phyloP scores from a whole-genome alignment of 2,888 invertebrate genomes.

The Microdon myrmicae region DNA sequence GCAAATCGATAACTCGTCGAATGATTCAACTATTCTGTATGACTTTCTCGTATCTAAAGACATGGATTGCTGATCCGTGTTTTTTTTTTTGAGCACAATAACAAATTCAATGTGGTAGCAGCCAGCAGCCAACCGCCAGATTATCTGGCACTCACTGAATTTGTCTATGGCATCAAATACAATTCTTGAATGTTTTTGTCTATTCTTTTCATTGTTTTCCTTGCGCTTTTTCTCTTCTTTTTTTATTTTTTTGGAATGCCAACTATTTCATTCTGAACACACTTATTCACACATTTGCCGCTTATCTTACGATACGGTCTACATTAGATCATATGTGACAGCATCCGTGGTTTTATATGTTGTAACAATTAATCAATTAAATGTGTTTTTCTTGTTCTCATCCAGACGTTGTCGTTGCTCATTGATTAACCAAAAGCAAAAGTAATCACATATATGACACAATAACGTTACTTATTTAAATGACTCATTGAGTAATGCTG shows the following conservation, averaged over 20 bases:
- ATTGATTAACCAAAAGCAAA: no score
- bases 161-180: conserved; percentile 16
- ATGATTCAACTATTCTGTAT: conserved; percentile 23
- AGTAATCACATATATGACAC: conserved; percentile 16
- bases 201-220: conserved; percentile 2
- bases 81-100: no score
- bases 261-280: conserved; percentile 1
- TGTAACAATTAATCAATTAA: conserved; percentile 37
- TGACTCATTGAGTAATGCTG: conserved; percentile 26
- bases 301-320: conserved; percentile 4
- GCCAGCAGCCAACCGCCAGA: no score
- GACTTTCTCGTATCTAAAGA: conserved; percentile 2
- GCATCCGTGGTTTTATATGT: conserved; percentile 5
- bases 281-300: background rate
- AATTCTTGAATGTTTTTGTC: conserved; percentile 4
- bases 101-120: no score
- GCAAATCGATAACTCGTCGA: conserved; percentile 38
- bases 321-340: conserved; percentile 26
- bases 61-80: no score
- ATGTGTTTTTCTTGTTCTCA: conserved; percentile 2
- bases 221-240: background rate
- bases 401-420: background rate
- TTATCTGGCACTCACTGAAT: conserved; percentile 9
- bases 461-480: conserved; percentile 11
- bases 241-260: conserved; percentile 2